Percentiles rank a stretch among this genome's conserved stretches.
These are phyloP conservation scores for Heliopora coerulea DNA, from an alignment of 92 coral and sea anemone genomes.

Conservation along the genomic window DNA sequence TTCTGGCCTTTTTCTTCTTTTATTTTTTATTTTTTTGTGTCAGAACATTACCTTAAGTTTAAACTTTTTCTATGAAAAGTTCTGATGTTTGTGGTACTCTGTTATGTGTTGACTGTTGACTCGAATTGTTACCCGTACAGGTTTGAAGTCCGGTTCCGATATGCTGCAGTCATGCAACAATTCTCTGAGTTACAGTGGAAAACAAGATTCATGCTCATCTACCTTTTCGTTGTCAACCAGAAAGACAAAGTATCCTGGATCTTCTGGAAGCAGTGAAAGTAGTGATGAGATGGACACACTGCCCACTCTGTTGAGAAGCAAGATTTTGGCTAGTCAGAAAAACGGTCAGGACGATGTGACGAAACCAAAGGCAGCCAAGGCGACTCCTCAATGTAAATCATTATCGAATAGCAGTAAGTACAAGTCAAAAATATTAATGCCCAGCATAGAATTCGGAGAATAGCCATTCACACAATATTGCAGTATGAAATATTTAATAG, in stretches of 20 bases:
- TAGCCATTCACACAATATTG: too few species aligned
- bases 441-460: too few species aligned
- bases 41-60: too few species aligned
- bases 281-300: constrained; percentile 79
- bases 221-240: neutral
- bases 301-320: constrained; percentile 12
- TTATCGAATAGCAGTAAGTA: neutral
- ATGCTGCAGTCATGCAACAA: neutral
- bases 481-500: too few species aligned
- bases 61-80: too few species aligned
- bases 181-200: neutral
- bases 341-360: neutral
- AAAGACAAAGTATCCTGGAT: neutral
- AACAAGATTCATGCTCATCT: neutral
- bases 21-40: too few species aligned
- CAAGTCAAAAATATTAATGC: too few species aligned
- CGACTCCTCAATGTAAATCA: neutral
- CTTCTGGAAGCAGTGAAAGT: constrained; percentile 68
- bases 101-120: too few species aligned
- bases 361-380: neutral
- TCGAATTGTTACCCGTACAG: too few species aligned
- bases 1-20: too few species aligned
- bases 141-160: neutral
- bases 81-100: too few species aligned
- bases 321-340: too few species aligned